Evolutionary conservation across 1,140 invertebrate genomes (phyloP).

Genomic region (Phortica variegata): DNA sequence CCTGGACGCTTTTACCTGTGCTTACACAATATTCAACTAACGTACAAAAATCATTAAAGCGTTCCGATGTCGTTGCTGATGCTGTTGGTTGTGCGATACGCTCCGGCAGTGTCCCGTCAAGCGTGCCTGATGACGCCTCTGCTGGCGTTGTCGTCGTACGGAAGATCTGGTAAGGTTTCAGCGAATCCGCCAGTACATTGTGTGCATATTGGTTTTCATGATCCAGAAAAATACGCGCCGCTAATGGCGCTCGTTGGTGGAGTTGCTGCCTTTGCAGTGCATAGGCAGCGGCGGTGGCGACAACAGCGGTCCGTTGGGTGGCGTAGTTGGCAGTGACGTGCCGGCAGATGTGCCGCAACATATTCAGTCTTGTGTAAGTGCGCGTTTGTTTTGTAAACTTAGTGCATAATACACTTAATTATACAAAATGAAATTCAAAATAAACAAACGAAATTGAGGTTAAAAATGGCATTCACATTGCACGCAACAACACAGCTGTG

Average conservation of each 20-base stretch:
- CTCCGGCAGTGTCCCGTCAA: neutral
- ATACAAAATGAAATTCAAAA: no score
- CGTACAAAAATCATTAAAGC: constrained; percentile 49
- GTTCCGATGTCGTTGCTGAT: constrained; percentile 15
- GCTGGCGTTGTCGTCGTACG: neutral
- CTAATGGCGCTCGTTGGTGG: no score
- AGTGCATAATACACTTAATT: no score
- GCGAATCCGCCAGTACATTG: constrained; percentile 34
- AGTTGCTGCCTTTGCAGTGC: constrained; percentile 18
- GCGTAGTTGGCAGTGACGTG: no score
- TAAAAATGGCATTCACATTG: no score
- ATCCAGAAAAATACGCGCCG: constrained; percentile 39
- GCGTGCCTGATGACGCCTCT: neutral
- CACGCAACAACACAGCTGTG: no score
- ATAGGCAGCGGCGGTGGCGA: no score
- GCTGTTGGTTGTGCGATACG: constrained; percentile 2
- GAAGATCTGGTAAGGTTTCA: constrained; percentile 43
- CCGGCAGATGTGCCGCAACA: no score
- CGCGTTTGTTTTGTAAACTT: no score
- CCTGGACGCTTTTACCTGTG: constrained; percentile 34
- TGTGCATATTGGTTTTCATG: constrained; percentile 52
- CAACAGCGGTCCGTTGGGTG: no score
- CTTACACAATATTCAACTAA: constrained; percentile 47
- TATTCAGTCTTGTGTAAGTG: no score
- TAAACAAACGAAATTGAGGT: no score